Evolutionary conservation across 2,113 vertebrate genomes (phyloP).

Genomic region (Microcebus lehilahytsara): DNA sequence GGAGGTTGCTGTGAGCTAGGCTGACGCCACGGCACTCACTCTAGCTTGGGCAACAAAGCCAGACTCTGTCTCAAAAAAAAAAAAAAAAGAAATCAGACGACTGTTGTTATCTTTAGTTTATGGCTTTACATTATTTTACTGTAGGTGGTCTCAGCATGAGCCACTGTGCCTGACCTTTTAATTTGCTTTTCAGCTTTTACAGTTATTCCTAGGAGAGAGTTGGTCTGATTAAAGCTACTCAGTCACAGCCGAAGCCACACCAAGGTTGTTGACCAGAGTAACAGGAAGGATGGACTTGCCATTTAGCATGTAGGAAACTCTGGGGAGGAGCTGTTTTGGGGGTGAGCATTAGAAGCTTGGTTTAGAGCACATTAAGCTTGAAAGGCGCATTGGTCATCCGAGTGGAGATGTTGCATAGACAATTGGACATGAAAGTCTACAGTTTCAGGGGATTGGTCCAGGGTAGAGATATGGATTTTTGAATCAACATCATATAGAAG

Average conservation of each 20-base stretch:
- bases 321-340: not conserved
- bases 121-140: no score
- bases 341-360: not conserved
- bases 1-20: no score
- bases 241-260: not conserved
- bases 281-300: not conserved
- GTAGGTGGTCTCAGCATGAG: no score
- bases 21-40: no score
- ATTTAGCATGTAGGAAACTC: not conserved
- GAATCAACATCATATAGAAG: not conserved
- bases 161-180: no score
- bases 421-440: not conserved
- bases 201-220: not conserved
- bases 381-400: not conserved
- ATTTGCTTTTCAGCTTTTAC: not conserved
- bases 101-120: no score
- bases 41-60: no score
- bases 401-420: not conserved
- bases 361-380: not conserved
- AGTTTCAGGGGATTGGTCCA: not conserved
- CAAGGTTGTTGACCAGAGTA: not conserved
- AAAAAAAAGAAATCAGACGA: no score
- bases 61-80: no score
- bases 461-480: not conserved
- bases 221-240: not conserved